phyloP scores from a whole-genome alignment of 2,888 invertebrate species.

The Acrobasis suavella region DNA sequence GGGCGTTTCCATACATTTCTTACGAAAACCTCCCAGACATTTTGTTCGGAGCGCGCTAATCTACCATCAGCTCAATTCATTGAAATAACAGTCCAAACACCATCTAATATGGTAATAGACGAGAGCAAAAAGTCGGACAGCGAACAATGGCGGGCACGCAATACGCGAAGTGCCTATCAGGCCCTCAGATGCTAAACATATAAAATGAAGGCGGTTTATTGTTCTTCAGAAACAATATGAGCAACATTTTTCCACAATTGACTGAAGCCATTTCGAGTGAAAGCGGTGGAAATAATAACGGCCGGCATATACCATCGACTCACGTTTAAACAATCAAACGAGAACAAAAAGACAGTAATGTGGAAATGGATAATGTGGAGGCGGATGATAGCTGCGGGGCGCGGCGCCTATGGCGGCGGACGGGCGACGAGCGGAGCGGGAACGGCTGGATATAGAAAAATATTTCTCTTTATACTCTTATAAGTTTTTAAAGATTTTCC shows the following conservation, averaged over 20 bases:
- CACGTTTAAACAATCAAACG: constrained; percentile 81
- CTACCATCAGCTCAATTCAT: not conserved
- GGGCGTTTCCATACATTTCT: not conserved
- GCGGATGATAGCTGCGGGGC: constrained; percentile 36
- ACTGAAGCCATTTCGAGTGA: constrained; percentile 77
- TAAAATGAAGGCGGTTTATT: constrained; percentile 77
- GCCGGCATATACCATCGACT: constrained; percentile 77
- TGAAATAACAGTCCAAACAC: constrained; percentile 27
- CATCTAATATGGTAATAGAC: constrained; percentile 40
- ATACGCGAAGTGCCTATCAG: constrained; percentile 72
- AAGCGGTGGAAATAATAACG: constrained; percentile 75
- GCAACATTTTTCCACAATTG: constrained; percentile 79
- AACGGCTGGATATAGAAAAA: not conserved
- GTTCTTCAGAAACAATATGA: constrained; percentile 79
- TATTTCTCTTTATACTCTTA: too few relatives aligned
- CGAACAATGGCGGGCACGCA: constrained; percentile 65
- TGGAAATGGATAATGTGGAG: constrained; percentile 77
- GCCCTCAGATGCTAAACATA: constrained; percentile 77
- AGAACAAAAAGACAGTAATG: constrained; percentile 79
- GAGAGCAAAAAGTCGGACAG: constrained; percentile 46
- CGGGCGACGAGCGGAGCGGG: constrained; percentile 22
- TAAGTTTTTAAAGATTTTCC: too few relatives aligned
- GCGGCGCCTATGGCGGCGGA: constrained; percentile 35
- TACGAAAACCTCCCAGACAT: not conserved
- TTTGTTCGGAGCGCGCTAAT: not conserved